Percentiles rank a stretch among this genome's conserved stretches.
phyloP scores from a whole-genome alignment of 2,888 invertebrate species.

The Hipparchia semele region DNA sequence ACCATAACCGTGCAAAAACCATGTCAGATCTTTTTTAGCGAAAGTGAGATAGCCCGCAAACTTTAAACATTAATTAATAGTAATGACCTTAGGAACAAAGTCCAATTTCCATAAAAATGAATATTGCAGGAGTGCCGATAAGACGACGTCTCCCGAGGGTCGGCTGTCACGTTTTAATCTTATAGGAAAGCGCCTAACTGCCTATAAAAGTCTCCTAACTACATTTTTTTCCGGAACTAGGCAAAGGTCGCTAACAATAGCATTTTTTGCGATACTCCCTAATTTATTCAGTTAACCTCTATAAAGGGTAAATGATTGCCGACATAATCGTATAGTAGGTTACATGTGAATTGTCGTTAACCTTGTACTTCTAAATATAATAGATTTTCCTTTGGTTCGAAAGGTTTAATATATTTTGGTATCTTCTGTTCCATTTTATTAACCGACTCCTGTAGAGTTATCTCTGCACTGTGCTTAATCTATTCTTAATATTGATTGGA shows the following conservation, averaged over 20 bases:
- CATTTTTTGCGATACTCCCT: conserved; percentile 18
- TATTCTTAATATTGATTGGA: no score
- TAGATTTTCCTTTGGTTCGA: no score
- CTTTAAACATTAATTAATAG: conserved; percentile 23
- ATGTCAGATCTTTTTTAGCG: background rate
- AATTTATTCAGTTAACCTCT: conserved; percentile 30
- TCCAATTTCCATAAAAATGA: conserved; percentile 37
- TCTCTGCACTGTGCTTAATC: no score
- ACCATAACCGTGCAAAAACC: background rate
- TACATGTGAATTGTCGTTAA: no score
- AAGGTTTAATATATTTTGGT: no score
- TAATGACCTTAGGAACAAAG: conserved; percentile 30
- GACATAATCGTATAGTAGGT: background rate
- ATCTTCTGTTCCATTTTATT: no score
- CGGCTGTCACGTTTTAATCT: conserved; percentile 37
- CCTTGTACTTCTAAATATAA: no score
- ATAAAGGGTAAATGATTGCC: background rate
- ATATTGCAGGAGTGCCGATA: conserved; percentile 33
- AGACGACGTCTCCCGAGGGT: conserved; percentile 30
- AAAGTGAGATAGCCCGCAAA: conserved; percentile 11
- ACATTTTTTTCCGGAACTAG: conserved; percentile 36
- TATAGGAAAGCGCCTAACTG: conserved; percentile 35
- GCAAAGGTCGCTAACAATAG: conserved; percentile 32
- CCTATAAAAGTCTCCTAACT: conserved; percentile 41
- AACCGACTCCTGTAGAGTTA: no score